Conservation (phyloP, 2,113 vertebrate genomes). For the Melanerpes aurifrons region DNA sequence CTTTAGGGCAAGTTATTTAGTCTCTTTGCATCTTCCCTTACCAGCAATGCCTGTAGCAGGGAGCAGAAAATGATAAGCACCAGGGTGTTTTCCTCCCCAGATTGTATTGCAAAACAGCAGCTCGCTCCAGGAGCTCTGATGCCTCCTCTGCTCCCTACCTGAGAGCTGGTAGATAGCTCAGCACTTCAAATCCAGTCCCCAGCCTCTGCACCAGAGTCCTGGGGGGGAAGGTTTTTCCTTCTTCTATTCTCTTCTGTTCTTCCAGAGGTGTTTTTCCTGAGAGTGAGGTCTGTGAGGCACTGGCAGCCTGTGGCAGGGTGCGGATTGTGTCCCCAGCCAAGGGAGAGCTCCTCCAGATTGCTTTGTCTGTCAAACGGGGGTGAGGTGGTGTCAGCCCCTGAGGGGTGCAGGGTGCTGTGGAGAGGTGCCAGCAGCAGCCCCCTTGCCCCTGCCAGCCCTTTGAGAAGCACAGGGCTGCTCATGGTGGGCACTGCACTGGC, state of each 20-base stretch:
- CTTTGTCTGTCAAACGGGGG: background rate
- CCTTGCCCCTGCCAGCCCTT: background rate
- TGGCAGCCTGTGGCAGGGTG: background rate
- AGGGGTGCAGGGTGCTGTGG: fast-evolving
- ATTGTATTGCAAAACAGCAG: background rate
- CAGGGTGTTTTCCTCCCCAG: background rate
- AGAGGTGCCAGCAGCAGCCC: background rate
- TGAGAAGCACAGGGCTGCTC: background rate
- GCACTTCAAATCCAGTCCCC: background rate
- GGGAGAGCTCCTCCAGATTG: background rate
- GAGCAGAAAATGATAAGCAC: background rate
- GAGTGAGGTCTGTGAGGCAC: background rate
- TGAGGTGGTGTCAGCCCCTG: background rate
- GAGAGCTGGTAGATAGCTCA: background rate
- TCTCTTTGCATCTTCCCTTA: background rate
- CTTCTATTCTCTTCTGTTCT: background rate
- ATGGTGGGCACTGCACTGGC: background rate
- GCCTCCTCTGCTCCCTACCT: background rate
- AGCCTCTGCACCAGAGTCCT: background rate
- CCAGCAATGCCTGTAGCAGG: background rate
- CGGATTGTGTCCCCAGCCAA: background rate
- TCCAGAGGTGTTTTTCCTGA: background rate
- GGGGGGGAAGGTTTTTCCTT: background rate
- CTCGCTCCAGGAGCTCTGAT: background rate
- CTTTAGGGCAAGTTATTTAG: slow-evolving; percentile 19